Evolutionary conservation across 30 jellyfish, hydroid and myxozoan genomes (phyloP).

Genomic region (Chrysaora quinquecirrha): DNA sequence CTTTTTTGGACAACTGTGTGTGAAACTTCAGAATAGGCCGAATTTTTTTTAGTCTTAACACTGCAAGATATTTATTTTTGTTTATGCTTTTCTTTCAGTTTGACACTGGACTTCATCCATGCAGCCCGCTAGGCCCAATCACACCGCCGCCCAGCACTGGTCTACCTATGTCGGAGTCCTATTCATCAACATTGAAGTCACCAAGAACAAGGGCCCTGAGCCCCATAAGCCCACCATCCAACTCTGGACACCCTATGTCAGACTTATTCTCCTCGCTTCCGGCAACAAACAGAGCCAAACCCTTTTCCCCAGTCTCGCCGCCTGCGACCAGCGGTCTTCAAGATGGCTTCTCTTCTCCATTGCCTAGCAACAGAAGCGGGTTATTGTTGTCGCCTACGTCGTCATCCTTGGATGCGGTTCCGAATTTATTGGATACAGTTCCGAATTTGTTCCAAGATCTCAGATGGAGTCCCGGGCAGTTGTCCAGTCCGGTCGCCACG

Average conservation of each 20-base stretch:
- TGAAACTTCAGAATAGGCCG: no score
- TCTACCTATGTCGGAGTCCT: no score
- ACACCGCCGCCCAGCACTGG: background rate
- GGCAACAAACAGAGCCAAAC: background rate
- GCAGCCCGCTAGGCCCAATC: background rate
- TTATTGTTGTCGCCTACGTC: slow-evolving; percentile 32
- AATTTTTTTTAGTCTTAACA: no score
- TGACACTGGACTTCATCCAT: background rate
- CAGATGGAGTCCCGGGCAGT: slow-evolving; percentile 86
- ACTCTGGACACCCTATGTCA: background rate
- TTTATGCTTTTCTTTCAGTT: background rate
- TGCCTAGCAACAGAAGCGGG: slow-evolving; percentile 43
- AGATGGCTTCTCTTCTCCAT: slow-evolving; percentile 9
- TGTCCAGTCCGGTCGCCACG: slow-evolving; percentile 8
- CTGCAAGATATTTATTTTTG: no score
- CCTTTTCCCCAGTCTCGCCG: background rate
- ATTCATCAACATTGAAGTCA: no score
- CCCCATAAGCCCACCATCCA: background rate
- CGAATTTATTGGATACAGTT: background rate
- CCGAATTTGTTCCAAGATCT: slow-evolving; percentile 75
- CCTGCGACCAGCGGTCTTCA: background rate
- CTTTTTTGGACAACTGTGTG: no score
- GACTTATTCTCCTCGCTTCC: background rate
- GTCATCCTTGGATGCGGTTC: background rate
- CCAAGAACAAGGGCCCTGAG: background rate